Percentiles rank a stretch among this genome's conserved stretches.
Conservation (phyloP, 2,797 vertebrate species). For the Meriones psammophilus region DNA sequence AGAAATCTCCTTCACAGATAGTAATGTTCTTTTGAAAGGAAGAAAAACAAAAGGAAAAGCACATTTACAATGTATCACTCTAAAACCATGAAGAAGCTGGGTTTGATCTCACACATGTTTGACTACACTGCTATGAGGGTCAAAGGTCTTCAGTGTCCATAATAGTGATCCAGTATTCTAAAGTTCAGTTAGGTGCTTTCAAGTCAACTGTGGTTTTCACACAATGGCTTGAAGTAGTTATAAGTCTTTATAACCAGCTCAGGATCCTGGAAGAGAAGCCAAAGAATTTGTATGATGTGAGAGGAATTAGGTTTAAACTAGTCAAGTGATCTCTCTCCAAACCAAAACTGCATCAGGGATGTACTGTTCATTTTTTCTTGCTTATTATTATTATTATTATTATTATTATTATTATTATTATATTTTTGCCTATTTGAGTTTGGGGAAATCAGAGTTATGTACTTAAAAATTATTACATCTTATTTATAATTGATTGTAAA, state of each 20-base stretch:
- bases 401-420: background rate
- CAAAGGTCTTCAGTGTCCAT: background rate
- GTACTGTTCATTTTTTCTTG: background rate
- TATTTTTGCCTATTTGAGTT: slow-evolving; percentile 15
- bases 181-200: background rate
- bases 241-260: background rate
- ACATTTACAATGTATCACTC: background rate
- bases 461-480: background rate
- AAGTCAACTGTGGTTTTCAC: background rate
- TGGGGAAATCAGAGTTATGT: background rate
- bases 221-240: background rate
- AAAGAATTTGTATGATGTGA: background rate
- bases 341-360: background rate
- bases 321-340: background rate
- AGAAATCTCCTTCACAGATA: background rate
- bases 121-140: background rate
- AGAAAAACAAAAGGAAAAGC: background rate
- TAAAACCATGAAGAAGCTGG: background rate
- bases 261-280: background rate
- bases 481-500: background rate
- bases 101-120: slow-evolving; percentile 2
- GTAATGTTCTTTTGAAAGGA: background rate
- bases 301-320: background rate
- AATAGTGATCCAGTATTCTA: slow-evolving; percentile 23
- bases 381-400: background rate